A percentile compares a stretch with the other conserved stretches of the same genome.
Conservation (phyloP, 1,140 invertebrate genomes). For the Drosophila guanche region DNA sequence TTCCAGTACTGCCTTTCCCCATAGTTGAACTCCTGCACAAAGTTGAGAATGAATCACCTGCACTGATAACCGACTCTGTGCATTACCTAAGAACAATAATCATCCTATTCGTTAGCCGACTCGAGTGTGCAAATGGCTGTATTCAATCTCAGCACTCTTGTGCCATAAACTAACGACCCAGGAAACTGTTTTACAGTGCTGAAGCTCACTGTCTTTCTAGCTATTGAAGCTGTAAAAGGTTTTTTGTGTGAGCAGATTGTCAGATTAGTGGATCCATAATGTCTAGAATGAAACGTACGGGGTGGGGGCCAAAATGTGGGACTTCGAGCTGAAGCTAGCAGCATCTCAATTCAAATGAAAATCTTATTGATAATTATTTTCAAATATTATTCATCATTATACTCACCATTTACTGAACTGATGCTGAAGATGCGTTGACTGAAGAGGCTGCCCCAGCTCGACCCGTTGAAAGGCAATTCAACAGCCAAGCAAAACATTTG, state of each 20-base stretch:
- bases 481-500: conserved; percentile 47
- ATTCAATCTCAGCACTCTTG: conserved; percentile 18
- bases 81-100: conserved; percentile 21
- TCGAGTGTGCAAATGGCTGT: conserved; percentile 4
- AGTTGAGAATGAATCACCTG: background rate
- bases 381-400: conserved; percentile 42
- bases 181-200: conserved; percentile 13
- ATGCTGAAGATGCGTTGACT: conserved; percentile 16
- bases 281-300: conserved; percentile 11
- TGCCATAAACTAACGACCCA: conserved; percentile 2
- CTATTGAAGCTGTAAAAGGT: conserved; percentile 9
- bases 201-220: conserved; percentile 24
- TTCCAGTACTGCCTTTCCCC: no score
- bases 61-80: conserved; percentile 10
- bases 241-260: conserved; percentile 35
- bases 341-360: conserved; percentile 10
- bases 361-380: conserved; percentile 38
- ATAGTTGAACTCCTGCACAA: no score
- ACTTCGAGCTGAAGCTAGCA: no score
- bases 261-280: conserved; percentile 32
- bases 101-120: conserved; percentile 1
- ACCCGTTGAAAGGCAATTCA: conserved; percentile 45
- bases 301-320: conserved; percentile 4
- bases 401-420: conserved; percentile 55
- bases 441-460: conserved; percentile 2